Percentiles rank a stretch among this genome's conserved stretches.
phyloP scores from a whole-genome alignment of 2,797 vertebrate genomes.

The Esox masquinongy region DNA sequence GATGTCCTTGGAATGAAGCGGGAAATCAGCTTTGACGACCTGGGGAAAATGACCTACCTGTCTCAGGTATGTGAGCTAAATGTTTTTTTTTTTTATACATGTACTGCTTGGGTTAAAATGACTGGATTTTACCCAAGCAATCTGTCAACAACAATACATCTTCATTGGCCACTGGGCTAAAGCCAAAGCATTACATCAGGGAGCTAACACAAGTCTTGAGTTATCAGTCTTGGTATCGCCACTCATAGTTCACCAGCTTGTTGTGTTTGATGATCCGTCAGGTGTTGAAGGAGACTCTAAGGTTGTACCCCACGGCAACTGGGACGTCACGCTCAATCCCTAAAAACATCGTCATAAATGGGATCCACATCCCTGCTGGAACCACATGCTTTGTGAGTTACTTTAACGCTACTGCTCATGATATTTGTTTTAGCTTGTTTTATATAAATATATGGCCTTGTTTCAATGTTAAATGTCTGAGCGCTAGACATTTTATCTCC shows the following conservation, averaged over 20 bases:
- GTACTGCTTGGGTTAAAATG: no score
- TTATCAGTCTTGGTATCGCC: background rate
- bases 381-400: slow-evolving; percentile 68
- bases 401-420: background rate
- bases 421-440: no score
- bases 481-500: no score
- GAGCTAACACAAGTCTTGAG: background rate
- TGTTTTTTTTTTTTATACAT: background rate
- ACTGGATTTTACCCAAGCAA: background rate
- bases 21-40: slow-evolving; percentile 84
- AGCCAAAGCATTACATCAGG: background rate
- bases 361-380: slow-evolving; percentile 77
- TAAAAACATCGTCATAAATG: slow-evolving; percentile 75
- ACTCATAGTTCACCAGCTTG: background rate
- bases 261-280: slow-evolving; percentile 36
- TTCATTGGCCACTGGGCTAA: background rate
- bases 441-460: no score
- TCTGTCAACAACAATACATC: background rate
- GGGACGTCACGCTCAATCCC: slow-evolving; percentile 77
- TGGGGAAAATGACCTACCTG: slow-evolving; percentile 84
- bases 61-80: slow-evolving; percentile 75
- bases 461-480: no score
- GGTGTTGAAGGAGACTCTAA: slow-evolving; percentile 89
- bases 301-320: slow-evolving; percentile 81
- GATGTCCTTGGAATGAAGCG: slow-evolving; percentile 86